Base-by-base conservation (phyloP, 2,888 invertebrate species). In the Tineola bisselliella region DNA sequence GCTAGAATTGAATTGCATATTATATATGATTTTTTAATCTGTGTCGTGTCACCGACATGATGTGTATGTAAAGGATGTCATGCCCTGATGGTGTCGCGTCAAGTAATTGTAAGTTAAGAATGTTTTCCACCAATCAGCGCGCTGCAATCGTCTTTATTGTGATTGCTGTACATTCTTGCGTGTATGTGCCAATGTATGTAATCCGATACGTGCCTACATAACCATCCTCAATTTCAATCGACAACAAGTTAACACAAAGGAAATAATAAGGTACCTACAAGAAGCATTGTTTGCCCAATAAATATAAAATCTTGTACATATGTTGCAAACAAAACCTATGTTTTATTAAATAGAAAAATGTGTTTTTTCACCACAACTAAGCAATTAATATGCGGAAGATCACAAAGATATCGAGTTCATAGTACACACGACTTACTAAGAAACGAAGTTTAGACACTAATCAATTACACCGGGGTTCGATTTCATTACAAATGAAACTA, bases 31-130 rank as follows among this genome's bases (percentile, higher is more conserved):
- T 19, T 31, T 33, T 58, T 58, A 58, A 31, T 30, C 58, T 58
- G 25, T 56, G 58, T 15, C 58, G 19, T 58, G 58, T 58, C 58
- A 58, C 58, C 13, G 30, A 56, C 30, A 18, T 56, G 18, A 56
- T 18, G 30, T 56, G 56, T 56, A 19, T 30, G 48, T 17, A 17
- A n/a, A 58, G 70, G 69, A 70, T 68, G 73, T 71, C 63, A 72
- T 65, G 73, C 65, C 68, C 64, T 63, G 66, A 68, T 75, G 76
- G 72, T 76, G 81, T 82, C 81, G 76, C 71, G 76, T 66, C 69
- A 65, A 64, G 68, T 75, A 74, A 76, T 74, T 76, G 75, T 67
- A 62, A 61, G 54, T 17, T 62, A 44, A n/a, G 59, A 33, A 58
- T 58, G 19, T 17, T 33, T 31, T 58, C 33, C 17, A 33, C 58